Evolutionary conservation across 2,797 vertebrate genomes (phyloP).

Genomic region (Tokudaia muenninki): DNA sequence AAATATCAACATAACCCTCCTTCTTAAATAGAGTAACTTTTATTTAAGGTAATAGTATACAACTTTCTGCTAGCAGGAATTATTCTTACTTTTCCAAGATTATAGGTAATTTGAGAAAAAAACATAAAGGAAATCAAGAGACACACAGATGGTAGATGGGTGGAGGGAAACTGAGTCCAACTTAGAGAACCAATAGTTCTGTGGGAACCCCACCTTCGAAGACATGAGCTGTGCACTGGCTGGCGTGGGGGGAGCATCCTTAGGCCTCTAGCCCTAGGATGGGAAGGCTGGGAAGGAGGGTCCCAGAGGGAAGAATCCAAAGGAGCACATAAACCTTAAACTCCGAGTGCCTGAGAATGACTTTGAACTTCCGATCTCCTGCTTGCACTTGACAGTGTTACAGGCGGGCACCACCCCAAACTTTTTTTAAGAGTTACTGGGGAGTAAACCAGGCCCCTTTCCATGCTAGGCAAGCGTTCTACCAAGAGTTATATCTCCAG

Average conservation of each 20-base stretch:
- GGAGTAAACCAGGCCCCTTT: background rate
- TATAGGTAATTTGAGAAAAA: background rate
- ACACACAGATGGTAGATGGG: background rate
- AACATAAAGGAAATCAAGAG: background rate
- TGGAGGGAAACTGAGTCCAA: background rate
- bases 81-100: slow-evolving; percentile 35
- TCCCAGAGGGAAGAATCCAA: background rate
- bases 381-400: background rate
- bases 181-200: background rate
- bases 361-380: background rate
- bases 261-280: background rate
- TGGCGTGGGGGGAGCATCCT: background rate
- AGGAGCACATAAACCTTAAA: background rate
- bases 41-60: background rate
- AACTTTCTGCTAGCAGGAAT: slow-evolving; percentile 35
- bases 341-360: background rate
- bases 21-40: slow-evolving; percentile 29
- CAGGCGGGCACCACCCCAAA: background rate
- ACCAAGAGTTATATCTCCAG: background rate
- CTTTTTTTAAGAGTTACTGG: background rate
- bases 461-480: background rate
- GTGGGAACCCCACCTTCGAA: background rate
- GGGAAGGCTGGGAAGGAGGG: background rate
- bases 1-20: background rate
- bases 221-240: background rate